phyloP scores from a whole-genome alignment of 1,140 invertebrate species.

The Frieseomelitta varia region DNA sequence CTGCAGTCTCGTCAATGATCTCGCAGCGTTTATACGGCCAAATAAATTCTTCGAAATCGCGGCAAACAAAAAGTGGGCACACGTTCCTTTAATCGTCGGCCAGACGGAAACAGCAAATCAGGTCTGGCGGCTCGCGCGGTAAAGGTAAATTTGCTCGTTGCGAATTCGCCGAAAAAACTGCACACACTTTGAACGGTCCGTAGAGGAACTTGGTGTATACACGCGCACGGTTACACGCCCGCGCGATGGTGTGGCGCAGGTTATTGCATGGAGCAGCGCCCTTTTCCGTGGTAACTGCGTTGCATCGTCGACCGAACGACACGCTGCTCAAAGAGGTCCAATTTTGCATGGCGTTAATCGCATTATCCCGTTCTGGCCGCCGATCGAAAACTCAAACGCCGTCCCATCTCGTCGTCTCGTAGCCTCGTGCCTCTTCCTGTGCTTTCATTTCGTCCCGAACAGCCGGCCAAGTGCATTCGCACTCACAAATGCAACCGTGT shows the following conservation, averaged over 20 bases:
- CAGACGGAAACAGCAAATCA: slow-evolving; percentile 61
- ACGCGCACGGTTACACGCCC: slow-evolving; percentile 29
- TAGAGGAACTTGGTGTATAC: slow-evolving; percentile 2
- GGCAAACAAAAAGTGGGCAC: slow-evolving; percentile 2
- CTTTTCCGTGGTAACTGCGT: slow-evolving; percentile 68
- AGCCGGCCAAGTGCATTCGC: background rate
- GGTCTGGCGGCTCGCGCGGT: slow-evolving; percentile 26
- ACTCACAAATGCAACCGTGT: background rate
- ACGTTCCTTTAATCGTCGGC: slow-evolving; percentile 47
- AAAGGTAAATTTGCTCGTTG: slow-evolving; percentile 64
- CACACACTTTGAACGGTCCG: slow-evolving; percentile 57
- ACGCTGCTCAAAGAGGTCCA: slow-evolving; percentile 73
- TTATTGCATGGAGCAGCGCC: slow-evolving; percentile 64
- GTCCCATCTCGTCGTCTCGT: slow-evolving; percentile 46
- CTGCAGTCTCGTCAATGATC: background rate
- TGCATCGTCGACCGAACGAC: slow-evolving; percentile 69
- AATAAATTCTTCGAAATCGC: slow-evolving; percentile 33
- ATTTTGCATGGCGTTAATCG: slow-evolving; percentile 73
- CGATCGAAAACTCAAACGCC: slow-evolving; percentile 68
- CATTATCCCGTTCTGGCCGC: slow-evolving; percentile 60
- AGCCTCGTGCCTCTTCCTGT: slow-evolving; percentile 28
- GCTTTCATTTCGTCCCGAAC: slow-evolving; percentile 48
- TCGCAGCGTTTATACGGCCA: background rate
- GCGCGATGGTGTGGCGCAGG: slow-evolving; percentile 41
- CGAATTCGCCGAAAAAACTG: slow-evolving; percentile 64